Percentiles rank a stretch among this genome's conserved stretches.
Conservation (phyloP, 2,113 vertebrate species). For the Salvator merianae region DNA sequence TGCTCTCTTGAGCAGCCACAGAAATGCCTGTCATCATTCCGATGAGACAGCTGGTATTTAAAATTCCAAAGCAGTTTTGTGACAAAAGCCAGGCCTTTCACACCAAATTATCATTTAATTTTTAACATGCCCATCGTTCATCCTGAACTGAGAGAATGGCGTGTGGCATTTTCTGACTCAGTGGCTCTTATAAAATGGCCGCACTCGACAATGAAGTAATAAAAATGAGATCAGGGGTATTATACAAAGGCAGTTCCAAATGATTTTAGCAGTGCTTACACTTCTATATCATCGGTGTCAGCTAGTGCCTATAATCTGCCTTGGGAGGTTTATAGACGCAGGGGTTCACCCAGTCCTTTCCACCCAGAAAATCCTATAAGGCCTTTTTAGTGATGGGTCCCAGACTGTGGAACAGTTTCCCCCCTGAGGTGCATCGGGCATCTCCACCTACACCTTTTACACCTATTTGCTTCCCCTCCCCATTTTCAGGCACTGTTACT, state of each 20-base stretch:
- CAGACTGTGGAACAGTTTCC: too few relatives aligned
- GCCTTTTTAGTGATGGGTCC: too few relatives aligned
- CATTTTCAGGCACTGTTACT: too few relatives aligned
- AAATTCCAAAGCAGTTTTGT: background rate
- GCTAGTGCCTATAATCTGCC: too few relatives aligned
- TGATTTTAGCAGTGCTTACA: background rate
- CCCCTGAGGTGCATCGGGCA: too few relatives aligned
- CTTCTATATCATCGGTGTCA: background rate
- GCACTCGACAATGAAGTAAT: conserved; percentile 44
- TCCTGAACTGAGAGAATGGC: conserved; percentile 19
- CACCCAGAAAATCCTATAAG: too few relatives aligned
- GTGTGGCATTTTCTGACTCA: conserved; percentile 41
- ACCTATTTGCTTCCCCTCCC: too few relatives aligned
- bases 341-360: background rate
- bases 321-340: background rate
- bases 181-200: conserved; percentile 26
- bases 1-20: too few relatives aligned
- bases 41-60: background rate
- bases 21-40: background rate
- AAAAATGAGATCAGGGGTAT: conserved; percentile 29
- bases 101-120: background rate
- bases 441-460: too few relatives aligned
- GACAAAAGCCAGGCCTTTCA: background rate
- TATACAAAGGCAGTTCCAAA: background rate
- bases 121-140: conserved; percentile 14